A percentile compares a stretch with the other conserved stretches of the same genome.
Evolutionary conservation across 2,113 vertebrate genomes (phyloP).

Genomic region (Phasianus colchicus): DNA sequence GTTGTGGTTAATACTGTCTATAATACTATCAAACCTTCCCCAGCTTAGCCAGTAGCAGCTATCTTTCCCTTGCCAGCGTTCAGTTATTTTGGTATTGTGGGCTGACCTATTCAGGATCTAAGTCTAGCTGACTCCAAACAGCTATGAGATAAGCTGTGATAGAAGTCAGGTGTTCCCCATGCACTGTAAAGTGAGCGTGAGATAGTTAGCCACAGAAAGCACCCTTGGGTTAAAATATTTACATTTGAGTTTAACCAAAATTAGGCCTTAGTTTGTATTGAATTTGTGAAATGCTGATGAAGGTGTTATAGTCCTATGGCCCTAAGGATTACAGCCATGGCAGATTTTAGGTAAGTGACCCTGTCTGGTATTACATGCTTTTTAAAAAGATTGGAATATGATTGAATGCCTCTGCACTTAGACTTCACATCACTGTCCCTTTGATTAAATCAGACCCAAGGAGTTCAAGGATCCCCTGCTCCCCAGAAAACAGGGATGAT

Average conservation of each 20-base stretch:
- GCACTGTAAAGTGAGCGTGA: background rate
- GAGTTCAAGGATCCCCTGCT: background rate
- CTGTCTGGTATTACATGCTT: background rate
- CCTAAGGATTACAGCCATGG: background rate
- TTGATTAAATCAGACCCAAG: background rate
- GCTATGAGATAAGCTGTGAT: background rate
- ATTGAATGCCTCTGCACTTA: background rate
- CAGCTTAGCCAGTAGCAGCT: background rate
- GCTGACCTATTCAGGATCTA: background rate
- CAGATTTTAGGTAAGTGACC: background rate
- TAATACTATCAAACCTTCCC: background rate
- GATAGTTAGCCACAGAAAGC: background rate
- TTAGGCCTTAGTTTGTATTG: background rate
- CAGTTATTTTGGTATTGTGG: background rate
- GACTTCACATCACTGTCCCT: background rate
- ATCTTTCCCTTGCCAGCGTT: background rate
- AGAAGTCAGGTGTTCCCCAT: background rate
- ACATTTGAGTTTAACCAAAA: background rate
- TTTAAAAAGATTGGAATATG: background rate
- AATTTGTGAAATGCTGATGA: background rate
- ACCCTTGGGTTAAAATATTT: background rate
- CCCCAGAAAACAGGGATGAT: background rate
- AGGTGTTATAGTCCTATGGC: background rate
- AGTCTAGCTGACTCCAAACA: background rate
- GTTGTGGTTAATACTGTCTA: rapidly evolving